Evolutionary conservation across 1,140 invertebrate species (phyloP), one percentile per base, ranked within the genome.

Genomic region (Nixonia krombeini): DNA sequence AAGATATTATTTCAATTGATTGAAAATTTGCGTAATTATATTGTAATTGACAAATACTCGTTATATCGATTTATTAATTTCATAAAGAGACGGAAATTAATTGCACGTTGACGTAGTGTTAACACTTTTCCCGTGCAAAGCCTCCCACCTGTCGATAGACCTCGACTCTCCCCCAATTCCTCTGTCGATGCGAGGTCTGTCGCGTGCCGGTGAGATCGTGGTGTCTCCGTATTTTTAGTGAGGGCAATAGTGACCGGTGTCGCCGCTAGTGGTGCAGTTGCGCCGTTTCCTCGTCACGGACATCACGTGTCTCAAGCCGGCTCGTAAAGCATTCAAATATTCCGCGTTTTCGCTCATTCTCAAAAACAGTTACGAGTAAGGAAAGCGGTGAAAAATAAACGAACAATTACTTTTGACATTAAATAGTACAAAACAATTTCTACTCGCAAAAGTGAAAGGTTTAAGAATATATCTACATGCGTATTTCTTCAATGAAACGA

Each of bases 191-290:
- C 45, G 29, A 35, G 31, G 23, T 29, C 5, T 40, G 35, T 55
- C 25, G 31, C 29, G 50, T 66, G 67, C 62, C 67, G 65, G 52
- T 50, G 33, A 31, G 17, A 47, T 47, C 45, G 45, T 12, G 33
- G 44, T 52, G 9, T 31, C 44, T 16, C 52, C 52, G 67, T 70
- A 70, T 70, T 70, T 70, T 70, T 61, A 70, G 67, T 66, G 29
- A 31, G 29, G 29, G 29, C 10, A 31, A n/a, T 12, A 9, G 29
- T 33, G 45, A 33, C 16, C n/a, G 26, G 28, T 28, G 13, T 25
- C 7, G 31, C 45, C 25, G 18, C 17, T 45, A 28, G 16, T 17
- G 31, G n/a, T 47, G 17, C 45, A 47, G 45, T 47, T 26, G 28
- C 28, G 15, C 31, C 18, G 45, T 17, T 18, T 47, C 44, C 18